Percentiles rank a stretch among this genome's conserved stretches.
These are phyloP conservation scores for Elachura formosa DNA, from an alignment of 2,113 vertebrate species.

Conservation along the genomic window DNA sequence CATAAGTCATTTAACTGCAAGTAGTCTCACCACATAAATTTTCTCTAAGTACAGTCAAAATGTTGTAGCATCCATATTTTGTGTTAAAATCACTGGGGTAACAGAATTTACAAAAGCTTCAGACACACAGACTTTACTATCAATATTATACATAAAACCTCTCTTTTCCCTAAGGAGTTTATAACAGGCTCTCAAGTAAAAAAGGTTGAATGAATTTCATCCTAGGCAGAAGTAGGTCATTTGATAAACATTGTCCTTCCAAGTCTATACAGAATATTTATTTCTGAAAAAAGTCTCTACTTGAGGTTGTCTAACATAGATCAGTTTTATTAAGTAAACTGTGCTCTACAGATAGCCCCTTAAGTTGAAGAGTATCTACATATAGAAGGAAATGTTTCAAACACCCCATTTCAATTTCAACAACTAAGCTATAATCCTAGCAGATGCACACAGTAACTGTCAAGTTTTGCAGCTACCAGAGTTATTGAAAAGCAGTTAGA, in stretches of 20 bases:
- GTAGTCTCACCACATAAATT: not conserved
- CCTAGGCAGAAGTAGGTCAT: not conserved
- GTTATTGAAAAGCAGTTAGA: not conserved
- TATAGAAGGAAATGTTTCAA: not conserved
- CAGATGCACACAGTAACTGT: not conserved
- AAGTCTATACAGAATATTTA: not conserved
- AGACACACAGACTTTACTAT: not conserved
- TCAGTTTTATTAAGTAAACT: not conserved
- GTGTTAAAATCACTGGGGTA: not conserved
- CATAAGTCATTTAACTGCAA: not conserved
- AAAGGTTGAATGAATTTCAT: not conserved
- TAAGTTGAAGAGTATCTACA: not conserved
- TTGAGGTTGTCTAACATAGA: not conserved
- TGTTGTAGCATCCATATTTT: not conserved
- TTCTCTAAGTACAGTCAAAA: not conserved
- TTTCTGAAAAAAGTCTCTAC: not conserved
- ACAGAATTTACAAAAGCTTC: not conserved
- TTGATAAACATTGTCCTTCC: slow-evolving; percentile 9
- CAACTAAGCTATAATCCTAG: not conserved
- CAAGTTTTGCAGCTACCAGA: not conserved
- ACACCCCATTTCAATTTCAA: not conserved
- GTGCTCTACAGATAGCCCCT: not conserved
- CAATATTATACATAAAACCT: not conserved
- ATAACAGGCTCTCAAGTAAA: not conserved
- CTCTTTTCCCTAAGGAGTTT: not conserved